These are phyloP conservation scores for Norana najaformis DNA, from an alignment of 2,888 invertebrate species.

Conservation along the genomic window DNA sequence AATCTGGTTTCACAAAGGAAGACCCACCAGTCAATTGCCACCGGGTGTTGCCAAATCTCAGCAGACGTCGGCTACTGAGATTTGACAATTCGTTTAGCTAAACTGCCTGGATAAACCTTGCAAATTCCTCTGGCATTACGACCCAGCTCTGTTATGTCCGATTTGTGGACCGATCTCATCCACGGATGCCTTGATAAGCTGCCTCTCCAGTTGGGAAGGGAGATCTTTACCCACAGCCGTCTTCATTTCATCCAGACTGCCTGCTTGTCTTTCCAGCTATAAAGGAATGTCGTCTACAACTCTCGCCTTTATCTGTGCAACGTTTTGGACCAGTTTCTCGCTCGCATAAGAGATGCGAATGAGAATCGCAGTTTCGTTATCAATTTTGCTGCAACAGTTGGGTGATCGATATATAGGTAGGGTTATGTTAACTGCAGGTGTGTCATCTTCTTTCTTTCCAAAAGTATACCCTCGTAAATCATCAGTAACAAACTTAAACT, in stretches of 20 bases:
- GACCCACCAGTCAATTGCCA: too few species aligned
- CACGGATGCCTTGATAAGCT: neutral
- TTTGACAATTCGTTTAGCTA: neutral
- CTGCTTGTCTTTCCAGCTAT: neutral
- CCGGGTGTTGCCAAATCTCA: too few species aligned
- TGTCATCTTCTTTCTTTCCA: too few species aligned
- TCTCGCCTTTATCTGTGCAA: neutral
- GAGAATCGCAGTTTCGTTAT: neutral
- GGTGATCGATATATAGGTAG: too few species aligned
- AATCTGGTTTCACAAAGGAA: too few species aligned
- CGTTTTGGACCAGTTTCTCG: neutral
- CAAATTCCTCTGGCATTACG: too few species aligned
- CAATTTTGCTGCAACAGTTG: neutral
- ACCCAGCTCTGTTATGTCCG: neutral
- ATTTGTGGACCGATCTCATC: neutral
- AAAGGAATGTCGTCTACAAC: neutral
- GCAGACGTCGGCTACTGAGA: too few species aligned
- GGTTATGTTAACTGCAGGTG: too few species aligned
- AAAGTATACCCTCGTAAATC: too few species aligned
- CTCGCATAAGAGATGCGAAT: neutral
- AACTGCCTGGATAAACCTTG: too few species aligned
- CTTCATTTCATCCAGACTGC: neutral
- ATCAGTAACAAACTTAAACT: too few species aligned
- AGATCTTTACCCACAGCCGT: neutral
- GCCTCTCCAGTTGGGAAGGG: too few species aligned